Conservation (phyloP, 2,113 vertebrate genomes). For the Atlantisia rogersi region DNA sequence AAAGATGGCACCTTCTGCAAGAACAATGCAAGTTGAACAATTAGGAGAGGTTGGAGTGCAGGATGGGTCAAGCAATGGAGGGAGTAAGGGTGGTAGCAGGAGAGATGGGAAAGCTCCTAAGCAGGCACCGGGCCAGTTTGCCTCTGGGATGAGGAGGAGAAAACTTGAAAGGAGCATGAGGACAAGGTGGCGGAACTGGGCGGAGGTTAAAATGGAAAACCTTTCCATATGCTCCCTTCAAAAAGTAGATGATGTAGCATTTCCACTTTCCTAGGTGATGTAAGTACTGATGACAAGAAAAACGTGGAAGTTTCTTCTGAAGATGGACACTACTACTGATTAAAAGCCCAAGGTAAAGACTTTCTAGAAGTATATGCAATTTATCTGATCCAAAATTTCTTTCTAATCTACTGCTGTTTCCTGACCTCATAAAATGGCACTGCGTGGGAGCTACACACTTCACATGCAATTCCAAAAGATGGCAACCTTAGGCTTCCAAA, state of each 20-base stretch:
- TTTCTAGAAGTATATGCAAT: neutral
- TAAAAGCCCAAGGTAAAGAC: neutral
- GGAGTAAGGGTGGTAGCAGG: neutral
- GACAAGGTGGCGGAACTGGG: neutral
- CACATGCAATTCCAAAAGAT: slow-evolving; percentile 44
- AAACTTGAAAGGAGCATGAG: neutral
- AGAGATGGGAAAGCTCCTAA: neutral
- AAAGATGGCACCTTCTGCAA: neutral
- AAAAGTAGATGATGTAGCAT: neutral
- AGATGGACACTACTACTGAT: neutral
- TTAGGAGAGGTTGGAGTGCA: neutral
- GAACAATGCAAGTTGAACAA: neutral
- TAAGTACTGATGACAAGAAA: neutral
- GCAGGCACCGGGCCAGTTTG: neutral
- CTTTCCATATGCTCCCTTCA: neutral
- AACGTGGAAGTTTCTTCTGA: neutral
- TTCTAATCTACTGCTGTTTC: neutral
- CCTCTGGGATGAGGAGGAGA: neutral
- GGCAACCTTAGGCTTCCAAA: slow-evolving; percentile 52
- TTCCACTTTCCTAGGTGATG: neutral
- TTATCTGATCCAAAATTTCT: neutral
- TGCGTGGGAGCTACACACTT: neutral
- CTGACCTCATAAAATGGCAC: neutral
- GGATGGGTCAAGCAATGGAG: neutral
- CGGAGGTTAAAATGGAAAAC: neutral